Base-by-base conservation (phyloP, 2,113 vertebrate genomes). In the Thymallus thymallus region DNA sequence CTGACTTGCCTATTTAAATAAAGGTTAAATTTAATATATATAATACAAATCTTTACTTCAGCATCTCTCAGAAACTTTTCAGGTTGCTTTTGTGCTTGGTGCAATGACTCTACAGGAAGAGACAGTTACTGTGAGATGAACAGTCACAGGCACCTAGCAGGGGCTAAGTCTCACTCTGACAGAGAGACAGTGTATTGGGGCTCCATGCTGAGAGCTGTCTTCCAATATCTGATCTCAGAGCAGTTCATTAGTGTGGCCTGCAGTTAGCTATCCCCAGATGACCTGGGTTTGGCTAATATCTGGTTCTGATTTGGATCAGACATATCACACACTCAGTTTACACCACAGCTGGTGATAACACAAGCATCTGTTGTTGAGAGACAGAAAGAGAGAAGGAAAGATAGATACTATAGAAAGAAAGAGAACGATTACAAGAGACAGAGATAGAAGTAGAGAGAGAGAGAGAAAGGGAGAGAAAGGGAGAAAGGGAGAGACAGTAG, bases 401-500 rank as follows among this genome's bases (percentile, higher is more conserved):
- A 66, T 14, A 32, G 18, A n/a, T n/a, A n/a, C n/a, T n/a, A n/a
- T 3, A 20, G 32, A 41, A 13, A 12, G 32, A 41, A 6, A 35
- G 64, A 35, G 29, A 35, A 3, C 20, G 30, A 65, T 69, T 22
- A 29, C 3, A 6, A 63, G 23, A 22, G n/a, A 70, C 16, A 29
- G 1, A 18, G 30, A 71, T 61, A 61, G 35, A 46, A 35, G 63
- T n/a, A 55, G 45, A 60, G 69, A 77, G 75, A 79, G 73, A 81
- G 80, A 78, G 83, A 77, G 71, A 80, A 79, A 64, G 67, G 70
- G 77, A 67, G 78, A 76, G 73, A 77, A 69, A 77, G 85, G 71
- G 68, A 14, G 69, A 23, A 29, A 61, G 4, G 20, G 55, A 29
- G 51, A 26, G 69, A 32, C 20, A 51, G 45, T 9, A 13, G 70